These are phyloP conservation scores for Lontra canadensis DNA, from an alignment of 2,113 vertebrate genomes.

Conservation along the genomic window DNA sequence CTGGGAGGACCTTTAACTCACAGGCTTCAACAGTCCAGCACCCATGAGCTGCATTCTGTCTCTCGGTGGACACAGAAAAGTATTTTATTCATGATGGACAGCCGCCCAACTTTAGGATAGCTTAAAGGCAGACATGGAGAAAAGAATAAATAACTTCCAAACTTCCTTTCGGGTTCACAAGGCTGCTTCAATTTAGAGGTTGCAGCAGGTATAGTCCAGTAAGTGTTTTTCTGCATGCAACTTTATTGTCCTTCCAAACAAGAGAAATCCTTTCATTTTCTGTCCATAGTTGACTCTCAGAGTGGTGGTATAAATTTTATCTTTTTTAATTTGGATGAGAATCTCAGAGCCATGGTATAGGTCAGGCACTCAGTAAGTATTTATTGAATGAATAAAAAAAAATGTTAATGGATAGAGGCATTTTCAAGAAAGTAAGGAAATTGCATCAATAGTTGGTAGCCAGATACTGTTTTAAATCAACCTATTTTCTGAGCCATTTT, in stretches of 20 bases:
- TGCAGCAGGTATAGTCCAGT: background rate
- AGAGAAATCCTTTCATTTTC: background rate
- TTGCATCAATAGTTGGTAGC: background rate
- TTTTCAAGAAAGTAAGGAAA: constrained; percentile 12
- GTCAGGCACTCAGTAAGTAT: background rate
- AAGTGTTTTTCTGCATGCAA: background rate
- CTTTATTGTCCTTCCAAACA: background rate
- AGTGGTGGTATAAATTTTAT: background rate
- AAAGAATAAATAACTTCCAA: background rate
- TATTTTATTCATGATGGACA: background rate
- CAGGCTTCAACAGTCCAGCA: background rate
- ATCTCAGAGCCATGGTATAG: background rate
- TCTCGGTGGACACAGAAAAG: background rate
- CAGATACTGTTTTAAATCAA: constrained; percentile 2
- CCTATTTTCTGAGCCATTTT: background rate
- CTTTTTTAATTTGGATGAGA: background rate
- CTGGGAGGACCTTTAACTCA: background rate
- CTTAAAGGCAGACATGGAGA: background rate
- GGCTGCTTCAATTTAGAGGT: background rate
- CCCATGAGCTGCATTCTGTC: background rate
- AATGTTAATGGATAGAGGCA: background rate
- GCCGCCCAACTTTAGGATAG: background rate
- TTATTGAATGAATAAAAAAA: background rate
- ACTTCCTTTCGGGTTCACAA: background rate
- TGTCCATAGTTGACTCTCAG: background rate